Conservation (phyloP, 2,113 vertebrate species). For the Tenebrosternarchus preto region DNA sequence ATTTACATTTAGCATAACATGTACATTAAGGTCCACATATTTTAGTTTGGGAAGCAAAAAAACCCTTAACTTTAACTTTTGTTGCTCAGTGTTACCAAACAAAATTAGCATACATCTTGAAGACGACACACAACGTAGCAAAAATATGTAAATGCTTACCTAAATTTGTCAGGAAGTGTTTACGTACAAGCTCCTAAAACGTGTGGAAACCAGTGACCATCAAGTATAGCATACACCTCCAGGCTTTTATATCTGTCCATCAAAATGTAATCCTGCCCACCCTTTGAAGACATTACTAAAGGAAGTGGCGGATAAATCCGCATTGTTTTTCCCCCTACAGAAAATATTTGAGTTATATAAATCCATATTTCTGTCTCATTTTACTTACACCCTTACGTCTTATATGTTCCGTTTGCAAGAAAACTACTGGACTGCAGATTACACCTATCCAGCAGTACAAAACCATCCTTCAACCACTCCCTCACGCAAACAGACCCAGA, state of each 20-base stretch:
- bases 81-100: too few species aligned
- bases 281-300: neutral
- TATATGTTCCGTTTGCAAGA: too few species aligned
- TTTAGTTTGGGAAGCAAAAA: too few species aligned
- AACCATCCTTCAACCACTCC: too few species aligned
- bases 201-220: neutral
- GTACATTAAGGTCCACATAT: too few species aligned
- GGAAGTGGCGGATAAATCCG: neutral
- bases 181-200: neutral
- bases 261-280: slow-evolving; percentile 25
- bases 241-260: slow-evolving; percentile 38
- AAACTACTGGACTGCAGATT: neutral
- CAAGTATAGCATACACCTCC: neutral
- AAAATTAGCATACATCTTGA: slow-evolving; percentile 4
- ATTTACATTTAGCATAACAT: too few species aligned
- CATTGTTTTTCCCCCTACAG: neutral
- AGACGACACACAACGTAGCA: neutral
- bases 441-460: neutral
- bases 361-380: neutral
- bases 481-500: too few species aligned
- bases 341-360: neutral
- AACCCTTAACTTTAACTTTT: too few species aligned
- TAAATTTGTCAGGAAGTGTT: neutral
- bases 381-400: too few species aligned
- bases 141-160: neutral